Percentiles rank a stretch among this genome's conserved stretches.
Evolutionary conservation across 2,113 vertebrate species (phyloP).

Genomic region (Limnothrissa miodon): DNA sequence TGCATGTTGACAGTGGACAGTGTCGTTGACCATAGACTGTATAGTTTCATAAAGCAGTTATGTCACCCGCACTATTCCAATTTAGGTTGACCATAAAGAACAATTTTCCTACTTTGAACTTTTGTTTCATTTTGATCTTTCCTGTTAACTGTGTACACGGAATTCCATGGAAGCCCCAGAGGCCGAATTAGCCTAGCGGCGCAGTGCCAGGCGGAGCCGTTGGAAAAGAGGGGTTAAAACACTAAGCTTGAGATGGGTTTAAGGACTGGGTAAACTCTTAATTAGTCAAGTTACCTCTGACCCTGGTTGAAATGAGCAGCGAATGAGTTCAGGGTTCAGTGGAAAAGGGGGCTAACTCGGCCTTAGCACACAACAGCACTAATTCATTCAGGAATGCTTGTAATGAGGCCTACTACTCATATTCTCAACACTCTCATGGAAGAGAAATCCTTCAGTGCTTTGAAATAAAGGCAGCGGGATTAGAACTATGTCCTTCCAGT

Average conservation of each 20-base stretch:
- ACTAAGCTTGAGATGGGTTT: conserved; percentile 84
- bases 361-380: conserved; percentile 81
- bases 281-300: conserved; percentile 87
- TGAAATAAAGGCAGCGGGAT: conserved; percentile 80
- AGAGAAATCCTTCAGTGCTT: conserved; percentile 63
- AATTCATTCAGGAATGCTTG: conserved; percentile 84
- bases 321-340: conserved; percentile 80
- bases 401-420: conserved; percentile 81
- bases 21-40: background rate
- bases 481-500: conserved; percentile 50
- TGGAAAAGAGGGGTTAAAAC: conserved; percentile 76
- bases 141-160: background rate
- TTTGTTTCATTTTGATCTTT: background rate
- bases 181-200: conserved; percentile 83
- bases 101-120: background rate
- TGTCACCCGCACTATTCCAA: background rate
- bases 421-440: conserved; percentile 79
- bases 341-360: conserved; percentile 69
- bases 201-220: conserved; percentile 86
- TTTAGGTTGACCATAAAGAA: background rate
- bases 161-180: conserved; percentile 55
- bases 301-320: conserved; percentile 83
- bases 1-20: background rate
- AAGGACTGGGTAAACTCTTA: conserved; percentile 77
- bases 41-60: background rate